Base-by-base conservation (phyloP, 1,140 invertebrate species). In the Lepidurus arcticus region DNA sequence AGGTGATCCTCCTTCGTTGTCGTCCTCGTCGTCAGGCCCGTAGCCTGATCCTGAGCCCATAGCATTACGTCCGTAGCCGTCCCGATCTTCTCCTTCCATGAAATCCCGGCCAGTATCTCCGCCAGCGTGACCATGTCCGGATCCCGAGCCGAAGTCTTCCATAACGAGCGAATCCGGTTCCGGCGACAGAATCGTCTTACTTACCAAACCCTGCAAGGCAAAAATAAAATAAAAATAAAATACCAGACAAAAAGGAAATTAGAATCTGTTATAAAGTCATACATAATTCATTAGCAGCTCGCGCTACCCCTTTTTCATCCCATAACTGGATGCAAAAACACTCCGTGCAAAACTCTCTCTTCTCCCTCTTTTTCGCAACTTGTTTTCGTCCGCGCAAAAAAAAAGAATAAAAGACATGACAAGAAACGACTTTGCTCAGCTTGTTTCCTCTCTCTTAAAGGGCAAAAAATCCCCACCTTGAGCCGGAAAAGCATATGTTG, bases 61-160 rank as follows among this genome's bases (percentile, higher is more conserved):
- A 16, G 43, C 3, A 42, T 78, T 34, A 26, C 42, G 53, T 7
- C 77, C 53, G 47, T 78, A 43, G 10, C 11, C 76, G 24, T 26
- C 44, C 21, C 76, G 44, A 45, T 53, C 44, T 16, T 45, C 76
- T 11, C 1, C 44, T 42, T 43, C 75, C 75, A 44, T 43, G 43
- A 73, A 21, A 34, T 34, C 24, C 11, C 73, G 43, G 13, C 73
- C 34, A 8, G 44, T 45, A 42, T 16, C 34, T 10, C 78, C 78
- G 11, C 13, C 73, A 45, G 73, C 42, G n/a, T 42, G 26, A 44
- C 78, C 73, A 42, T 78, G 42, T 42, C 74, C 74, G 7, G 78
- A 79, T 0, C 78, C 78, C 24, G 78, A 79, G 11, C 75, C 78
- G 47, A 73, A 77, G 21, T 79, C 78, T n/a, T 42, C 78, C 44